Conservation (phyloP, 2,797 vertebrate species). For the Chaetophractus vellerosus region DNA sequence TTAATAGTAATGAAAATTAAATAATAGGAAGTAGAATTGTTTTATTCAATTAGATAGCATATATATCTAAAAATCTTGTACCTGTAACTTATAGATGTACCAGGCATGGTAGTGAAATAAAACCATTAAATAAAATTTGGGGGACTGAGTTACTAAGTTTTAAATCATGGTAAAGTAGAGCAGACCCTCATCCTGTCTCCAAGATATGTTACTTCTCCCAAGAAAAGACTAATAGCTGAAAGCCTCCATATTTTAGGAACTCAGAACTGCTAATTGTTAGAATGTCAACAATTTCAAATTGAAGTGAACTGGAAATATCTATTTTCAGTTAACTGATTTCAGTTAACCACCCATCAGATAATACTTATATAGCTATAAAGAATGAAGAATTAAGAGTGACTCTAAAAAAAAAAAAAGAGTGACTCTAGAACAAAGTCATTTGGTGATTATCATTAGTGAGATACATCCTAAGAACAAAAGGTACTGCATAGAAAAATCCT, state of each 20-base stretch:
- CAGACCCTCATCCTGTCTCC: background rate
- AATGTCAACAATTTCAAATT: background rate
- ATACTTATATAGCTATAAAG: background rate
- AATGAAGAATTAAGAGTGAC: background rate
- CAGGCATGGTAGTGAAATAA: background rate
- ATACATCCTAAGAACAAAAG: background rate
- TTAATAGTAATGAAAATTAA: conserved; percentile 9
- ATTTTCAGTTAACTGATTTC: background rate
- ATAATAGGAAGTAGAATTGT: background rate
- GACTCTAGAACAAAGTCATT: background rate
- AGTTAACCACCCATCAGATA: background rate
- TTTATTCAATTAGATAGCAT: background rate
- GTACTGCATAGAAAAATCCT: background rate
- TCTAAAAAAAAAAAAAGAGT: background rate
- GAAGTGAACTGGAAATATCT: background rate
- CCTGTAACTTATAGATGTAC: background rate
- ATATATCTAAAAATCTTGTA: background rate
- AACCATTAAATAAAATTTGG: background rate
- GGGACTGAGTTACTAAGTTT: background rate
- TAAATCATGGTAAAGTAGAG: background rate
- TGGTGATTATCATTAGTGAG: background rate
- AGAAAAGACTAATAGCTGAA: background rate
- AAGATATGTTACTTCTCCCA: background rate
- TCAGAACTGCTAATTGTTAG: background rate
- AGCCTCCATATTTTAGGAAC: background rate